Evolutionary conservation across 2,888 invertebrate genomes (phyloP).

Genomic region (Drosophila paramelanica): DNA sequence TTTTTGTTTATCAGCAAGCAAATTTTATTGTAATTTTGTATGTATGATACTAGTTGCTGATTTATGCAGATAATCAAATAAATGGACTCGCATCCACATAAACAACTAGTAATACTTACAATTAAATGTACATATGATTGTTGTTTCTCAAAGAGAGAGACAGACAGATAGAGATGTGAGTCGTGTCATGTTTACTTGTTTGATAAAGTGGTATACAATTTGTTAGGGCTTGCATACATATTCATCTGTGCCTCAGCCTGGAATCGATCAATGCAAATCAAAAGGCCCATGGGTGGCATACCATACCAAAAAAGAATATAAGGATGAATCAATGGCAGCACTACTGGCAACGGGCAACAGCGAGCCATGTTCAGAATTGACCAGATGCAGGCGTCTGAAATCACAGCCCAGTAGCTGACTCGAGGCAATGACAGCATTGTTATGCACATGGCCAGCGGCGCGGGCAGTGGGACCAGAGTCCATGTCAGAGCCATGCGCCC

Average conservation of each 20-base stretch:
- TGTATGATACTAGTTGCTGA: not conserved
- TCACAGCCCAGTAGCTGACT: conserved; percentile 21
- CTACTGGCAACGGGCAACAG: conserved; percentile 8
- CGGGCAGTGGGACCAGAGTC: conserved; percentile 4
- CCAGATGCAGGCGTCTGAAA: conserved; percentile 36
- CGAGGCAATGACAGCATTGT: conserved; percentile 40
- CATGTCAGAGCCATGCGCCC: conserved; percentile 26
- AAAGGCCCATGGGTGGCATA: conserved; percentile 6
- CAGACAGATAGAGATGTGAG: not conserved
- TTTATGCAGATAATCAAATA: not conserved
- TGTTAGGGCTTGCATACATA: not conserved
- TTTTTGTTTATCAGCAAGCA: not conserved
- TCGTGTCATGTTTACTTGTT: not conserved
- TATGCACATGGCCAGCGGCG: conserved; percentile 18
- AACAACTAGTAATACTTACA: not conserved
- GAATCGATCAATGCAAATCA: not conserved
- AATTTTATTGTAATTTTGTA: not conserved
- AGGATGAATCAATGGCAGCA: conserved; percentile 61
- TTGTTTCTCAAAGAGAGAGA: not conserved
- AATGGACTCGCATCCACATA: too few relatives aligned
- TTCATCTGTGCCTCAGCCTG: conserved; percentile 1
- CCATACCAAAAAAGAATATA: conserved; percentile 30
- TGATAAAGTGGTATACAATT: not conserved
- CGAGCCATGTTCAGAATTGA: conserved; percentile 27
- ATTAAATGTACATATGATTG: not conserved